phyloP scores from a whole-genome alignment of 2,113 vertebrate genomes.

The Muntiacus reevesi region DNA sequence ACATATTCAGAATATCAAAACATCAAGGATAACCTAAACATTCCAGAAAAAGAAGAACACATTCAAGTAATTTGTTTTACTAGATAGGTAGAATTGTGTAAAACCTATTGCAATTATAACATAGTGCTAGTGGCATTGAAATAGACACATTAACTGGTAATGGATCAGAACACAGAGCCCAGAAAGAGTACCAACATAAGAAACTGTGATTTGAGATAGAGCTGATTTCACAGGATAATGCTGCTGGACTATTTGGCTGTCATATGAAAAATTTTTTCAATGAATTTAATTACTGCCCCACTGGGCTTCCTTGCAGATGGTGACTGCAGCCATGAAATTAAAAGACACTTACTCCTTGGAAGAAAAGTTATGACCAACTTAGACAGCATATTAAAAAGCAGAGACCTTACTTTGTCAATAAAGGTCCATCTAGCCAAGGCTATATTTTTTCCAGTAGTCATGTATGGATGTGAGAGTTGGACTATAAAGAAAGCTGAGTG shows the following conservation, averaged over 20 bases:
- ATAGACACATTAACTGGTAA: neutral
- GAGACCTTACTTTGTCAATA: neutral
- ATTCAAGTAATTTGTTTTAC: neutral
- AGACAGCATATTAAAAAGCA: neutral
- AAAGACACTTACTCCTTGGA: neutral
- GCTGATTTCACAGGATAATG: neutral
- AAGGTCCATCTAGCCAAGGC: neutral
- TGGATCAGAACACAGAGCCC: neutral
- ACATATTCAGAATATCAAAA: neutral
- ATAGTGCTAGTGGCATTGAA: neutral
- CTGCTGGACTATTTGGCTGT: neutral
- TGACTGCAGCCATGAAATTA: neutral
- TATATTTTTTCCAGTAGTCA: neutral
- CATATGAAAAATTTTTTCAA: neutral
- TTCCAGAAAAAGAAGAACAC: neutral
- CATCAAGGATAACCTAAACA: neutral
- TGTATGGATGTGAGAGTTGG: neutral
- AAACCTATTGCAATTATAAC: neutral
- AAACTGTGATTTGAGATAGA: neutral
- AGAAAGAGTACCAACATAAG: neutral
- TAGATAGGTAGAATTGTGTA: neutral
- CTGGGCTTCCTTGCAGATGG: neutral
- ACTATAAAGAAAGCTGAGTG: neutral
- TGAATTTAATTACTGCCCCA: neutral
- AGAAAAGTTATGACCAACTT: neutral